Evolutionary conservation across 1,140 invertebrate species (phyloP).

Genomic region (Trichonephila inaurata): DNA sequence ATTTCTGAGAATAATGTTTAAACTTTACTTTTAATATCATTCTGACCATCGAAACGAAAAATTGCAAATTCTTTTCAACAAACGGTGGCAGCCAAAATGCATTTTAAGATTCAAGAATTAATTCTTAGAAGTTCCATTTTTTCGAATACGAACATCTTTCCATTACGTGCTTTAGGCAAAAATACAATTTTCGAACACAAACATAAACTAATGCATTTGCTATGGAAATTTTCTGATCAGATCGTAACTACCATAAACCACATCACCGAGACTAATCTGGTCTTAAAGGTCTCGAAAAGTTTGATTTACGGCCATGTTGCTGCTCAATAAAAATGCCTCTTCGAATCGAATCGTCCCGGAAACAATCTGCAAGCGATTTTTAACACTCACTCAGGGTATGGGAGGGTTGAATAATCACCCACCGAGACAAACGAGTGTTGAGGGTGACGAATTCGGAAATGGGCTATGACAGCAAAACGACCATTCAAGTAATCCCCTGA

Average conservation of each 20-base stretch:
- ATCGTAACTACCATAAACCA: not conserved
- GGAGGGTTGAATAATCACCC: not conserved
- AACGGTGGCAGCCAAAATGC: too few relatives aligned
- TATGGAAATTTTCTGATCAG: not conserved
- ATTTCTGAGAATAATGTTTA: too few relatives aligned
- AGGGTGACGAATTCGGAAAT: slow-evolving; percentile 48
- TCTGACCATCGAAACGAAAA: too few relatives aligned
- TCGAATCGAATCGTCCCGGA: slow-evolving; percentile 21
- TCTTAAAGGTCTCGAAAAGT: not conserved
- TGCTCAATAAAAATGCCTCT: not conserved
- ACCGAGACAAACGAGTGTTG: slow-evolving; percentile 18
- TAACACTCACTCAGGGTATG: not conserved
- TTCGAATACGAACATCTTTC: not conserved
- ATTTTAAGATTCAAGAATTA: too few relatives aligned
- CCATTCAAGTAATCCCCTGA: not conserved
- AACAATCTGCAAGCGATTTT: not conserved
- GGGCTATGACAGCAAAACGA: slow-evolving; percentile 20
- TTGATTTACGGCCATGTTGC: not conserved
- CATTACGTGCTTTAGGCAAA: not conserved
- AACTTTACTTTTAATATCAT: too few relatives aligned
- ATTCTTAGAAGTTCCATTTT: not conserved
- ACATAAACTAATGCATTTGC: not conserved
- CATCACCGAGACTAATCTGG: not conserved
- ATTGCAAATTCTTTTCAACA: too few relatives aligned
- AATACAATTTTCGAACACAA: not conserved